Conservation (phyloP, 2,797 vertebrate genomes). For the Arrhamphus sclerolepis region DNA sequence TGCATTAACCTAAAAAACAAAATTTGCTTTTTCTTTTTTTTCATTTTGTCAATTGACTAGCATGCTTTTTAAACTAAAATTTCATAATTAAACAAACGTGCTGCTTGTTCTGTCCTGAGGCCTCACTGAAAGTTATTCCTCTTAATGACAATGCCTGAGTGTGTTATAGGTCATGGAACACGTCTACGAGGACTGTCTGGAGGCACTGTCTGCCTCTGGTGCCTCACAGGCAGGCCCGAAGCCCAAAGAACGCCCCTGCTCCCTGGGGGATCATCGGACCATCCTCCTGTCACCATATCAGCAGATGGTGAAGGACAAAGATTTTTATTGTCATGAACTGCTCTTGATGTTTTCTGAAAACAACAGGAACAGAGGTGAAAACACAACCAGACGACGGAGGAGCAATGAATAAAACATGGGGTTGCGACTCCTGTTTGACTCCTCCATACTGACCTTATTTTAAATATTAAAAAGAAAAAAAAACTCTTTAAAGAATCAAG, state of each 20-base stretch:
- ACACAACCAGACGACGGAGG: slow-evolving; percentile 15
- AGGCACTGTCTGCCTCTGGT: slow-evolving; percentile 51
- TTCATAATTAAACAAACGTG: too few relatives aligned
- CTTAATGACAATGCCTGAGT: slow-evolving; percentile 2
- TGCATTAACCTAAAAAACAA: too few relatives aligned
- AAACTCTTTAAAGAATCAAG: slow-evolving; percentile 30
- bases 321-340: slow-evolving; percentile 28
- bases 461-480: slow-evolving; percentile 15
- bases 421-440: slow-evolving; percentile 69
- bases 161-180: slow-evolving; percentile 25
- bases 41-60: too few relatives aligned
- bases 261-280: slow-evolving; percentile 48
- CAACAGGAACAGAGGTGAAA: slow-evolving; percentile 47
- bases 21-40: too few relatives aligned
- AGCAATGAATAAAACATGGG: slow-evolving; percentile 71
- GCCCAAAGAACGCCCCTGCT: slow-evolving; percentile 34
- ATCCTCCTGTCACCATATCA: slow-evolving; percentile 36
- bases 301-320: slow-evolving; percentile 59
- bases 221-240: slow-evolving; percentile 50
- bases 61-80: too few relatives aligned
- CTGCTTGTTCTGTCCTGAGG: too few relatives aligned
- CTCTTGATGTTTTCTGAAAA: slow-evolving; percentile 35
- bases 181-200: slow-evolving; percentile 59
- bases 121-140: not conserved
- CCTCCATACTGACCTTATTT: slow-evolving; percentile 31